Evolutionary conservation across 2,888 invertebrate species (phyloP), one percentile per base, ranked within the genome.

Genomic region (Margaritifera margaritifera): DNA sequence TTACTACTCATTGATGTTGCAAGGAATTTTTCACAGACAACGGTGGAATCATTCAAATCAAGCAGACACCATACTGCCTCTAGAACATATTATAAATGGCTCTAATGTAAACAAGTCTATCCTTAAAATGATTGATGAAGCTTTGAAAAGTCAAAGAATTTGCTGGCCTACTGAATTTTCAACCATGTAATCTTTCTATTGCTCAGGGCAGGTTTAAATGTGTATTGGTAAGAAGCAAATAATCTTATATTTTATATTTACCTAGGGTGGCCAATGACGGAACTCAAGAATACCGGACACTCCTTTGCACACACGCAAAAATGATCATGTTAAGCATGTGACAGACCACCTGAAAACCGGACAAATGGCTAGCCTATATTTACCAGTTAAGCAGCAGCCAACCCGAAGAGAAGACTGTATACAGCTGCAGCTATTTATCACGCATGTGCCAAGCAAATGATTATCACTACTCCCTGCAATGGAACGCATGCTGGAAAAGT

Each of bases 101-200:
- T 66, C 59, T 3, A 67, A 71, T 64, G 62, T 68, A 15, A 68
- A 68, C 62, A 68, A 68, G 62, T 50, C 68, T n/a, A 68, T 72
- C 42, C 65, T 63, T 51, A 60, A 52, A 55, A 57, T 61, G 68
- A n/a, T n/a, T n/a, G n/a, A n/a, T n/a, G n/a, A n/a, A n/a, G n/a
- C n/a, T n/a, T n/a, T n/a, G n/a, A n/a, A n/a, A n/a, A 42, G 67
- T 24, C 56, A 62, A 54, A 64, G 59, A 57, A 62, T 53, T 59
- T 42, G 8, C 61, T 56, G n/a, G n/a, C 51, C 68, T 31, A 25
- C 66, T 42, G 72, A 72, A 52, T 63, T 68, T 62, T 62, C 62
- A 50, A 64, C n/a, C n/a, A n/a, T n/a, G n/a, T n/a, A n/a, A n/a
- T n/a, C 59, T 66, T 22, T 68, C 65, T 63, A 66, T 63, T 24